Base-by-base conservation (phyloP, 1,140 invertebrate genomes). In the Macrobrachium rosenbergii region DNA sequence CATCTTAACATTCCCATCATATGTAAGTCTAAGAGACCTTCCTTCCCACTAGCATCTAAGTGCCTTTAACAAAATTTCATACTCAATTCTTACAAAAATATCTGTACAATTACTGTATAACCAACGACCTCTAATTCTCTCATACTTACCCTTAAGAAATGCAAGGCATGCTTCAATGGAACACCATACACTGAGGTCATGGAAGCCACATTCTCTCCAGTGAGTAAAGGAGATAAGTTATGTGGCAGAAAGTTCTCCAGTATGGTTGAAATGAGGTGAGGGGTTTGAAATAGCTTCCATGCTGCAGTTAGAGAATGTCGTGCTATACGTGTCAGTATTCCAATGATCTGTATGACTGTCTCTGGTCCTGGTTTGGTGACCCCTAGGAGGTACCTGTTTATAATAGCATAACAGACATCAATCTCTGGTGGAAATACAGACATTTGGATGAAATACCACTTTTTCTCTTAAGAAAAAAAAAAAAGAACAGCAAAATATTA, bases 221-320 rank as follows among this genome's bases (percentile, higher is more conserved):
- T 78, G 21, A 87, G 79, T 21, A 89, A 79, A 10, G 87, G 78
- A 2, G 89, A 82, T 19, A 84, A 52, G 60, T 89, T 86, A 64
- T 88, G 89, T 58, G 89, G 89, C 8, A 89, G 83, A 79, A 88
- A 88, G n/a, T 82, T 76, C 0, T 80, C 37, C n/a, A 88, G 16
- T 28, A 89, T 85, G 16, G 62, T 45, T 11, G 69, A 23, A 52
- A 89, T 64, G 23, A 89, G 86, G 45, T 64, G 64, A 3, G 82
- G 80, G 17, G 86, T 88, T 0, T 23, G 60, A 21, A 75, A 69
- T 28, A 89, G 37, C 23, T 64, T 84, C 89, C 82, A 88, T 0
- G 89, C 89, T 16, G 88, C 89, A 8, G 83, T 82, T 21, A 90
- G 83, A 52, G 89, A 90, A 69, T 90, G 89, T 11, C 83, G 72